Conservation (phyloP, 1,140 invertebrate species). For the Drosophila biarmipes region DNA sequence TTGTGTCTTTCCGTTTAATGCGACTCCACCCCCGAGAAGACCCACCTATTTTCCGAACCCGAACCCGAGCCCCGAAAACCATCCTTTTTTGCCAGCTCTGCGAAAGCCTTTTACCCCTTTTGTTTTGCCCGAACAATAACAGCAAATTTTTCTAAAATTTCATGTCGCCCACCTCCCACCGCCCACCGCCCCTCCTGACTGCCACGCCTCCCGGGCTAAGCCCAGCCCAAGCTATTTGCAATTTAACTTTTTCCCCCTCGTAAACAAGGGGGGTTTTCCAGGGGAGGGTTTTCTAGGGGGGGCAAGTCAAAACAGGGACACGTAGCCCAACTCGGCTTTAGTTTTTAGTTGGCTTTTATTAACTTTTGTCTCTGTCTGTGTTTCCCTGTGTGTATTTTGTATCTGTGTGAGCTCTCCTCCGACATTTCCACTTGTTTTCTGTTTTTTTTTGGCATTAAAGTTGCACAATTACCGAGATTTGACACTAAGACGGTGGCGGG, state of each 20-base stretch:
- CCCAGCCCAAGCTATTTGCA: conserved; percentile 75
- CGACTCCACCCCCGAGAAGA: conserved; percentile 42
- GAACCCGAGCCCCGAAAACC: not conserved
- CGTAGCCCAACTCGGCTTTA: conserved; percentile 71
- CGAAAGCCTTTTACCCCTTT: conserved; percentile 50
- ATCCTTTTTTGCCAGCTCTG: conserved; percentile 29
- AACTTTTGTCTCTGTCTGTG: conserved; percentile 64
- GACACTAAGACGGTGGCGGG: conserved; percentile 55
- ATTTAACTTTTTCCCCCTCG: conserved; percentile 71
- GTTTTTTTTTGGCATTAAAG: conserved; percentile 74
- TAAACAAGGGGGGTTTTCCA: not conserved
- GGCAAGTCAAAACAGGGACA: conserved; percentile 62
- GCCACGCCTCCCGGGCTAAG: conserved; percentile 20
- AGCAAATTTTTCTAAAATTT: conserved; percentile 82
- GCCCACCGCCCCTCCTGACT: conserved; percentile 5
- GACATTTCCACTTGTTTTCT: conserved; percentile 70
- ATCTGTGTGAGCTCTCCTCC: conserved; percentile 19
- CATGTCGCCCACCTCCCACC: conserved; percentile 47
- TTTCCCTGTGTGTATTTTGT: conserved; percentile 7
- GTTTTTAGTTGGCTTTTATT: conserved; percentile 82
- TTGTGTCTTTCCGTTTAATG: conserved; percentile 60
- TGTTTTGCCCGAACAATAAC: conserved; percentile 75
- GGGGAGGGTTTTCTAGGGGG: conserved; percentile 2
- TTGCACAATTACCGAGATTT: conserved; percentile 78
- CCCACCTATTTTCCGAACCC: conserved; percentile 18